phyloP scores from a whole-genome alignment of 2,888 invertebrate genomes.

The Drosophila anceps region DNA sequence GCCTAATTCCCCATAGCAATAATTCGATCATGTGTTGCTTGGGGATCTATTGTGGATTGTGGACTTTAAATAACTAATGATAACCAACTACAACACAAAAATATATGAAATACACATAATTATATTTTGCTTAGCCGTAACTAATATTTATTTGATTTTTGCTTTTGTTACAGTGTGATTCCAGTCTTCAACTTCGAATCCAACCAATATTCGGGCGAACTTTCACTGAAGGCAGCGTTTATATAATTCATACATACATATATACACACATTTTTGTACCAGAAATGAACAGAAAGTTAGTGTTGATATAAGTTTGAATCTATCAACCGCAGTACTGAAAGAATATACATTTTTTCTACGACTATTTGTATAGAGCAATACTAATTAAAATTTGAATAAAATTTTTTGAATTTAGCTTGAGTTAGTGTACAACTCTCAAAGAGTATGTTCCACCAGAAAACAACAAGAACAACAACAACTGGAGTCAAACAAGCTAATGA shows the following conservation, averaged over 20 bases:
- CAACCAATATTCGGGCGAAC: conserved; percentile 66
- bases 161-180: conserved; percentile 66
- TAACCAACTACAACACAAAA: neutral
- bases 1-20: conserved; percentile 55
- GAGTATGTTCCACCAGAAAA: conserved; percentile 51
- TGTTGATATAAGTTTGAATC: conserved; percentile 38
- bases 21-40: conserved; percentile 71
- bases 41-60: conserved; percentile 31
- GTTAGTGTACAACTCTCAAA: conserved; percentile 33
- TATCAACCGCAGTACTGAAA: conserved; percentile 45
- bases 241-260: conserved; percentile 53
- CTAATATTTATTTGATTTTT: conserved; percentile 25
- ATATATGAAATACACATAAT: conserved; percentile 1
- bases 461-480: conserved; percentile 33
- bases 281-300: conserved; percentile 58
- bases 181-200: conserved; percentile 76
- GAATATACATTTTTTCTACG: conserved; percentile 45
- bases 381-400: conserved; percentile 1
- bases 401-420: conserved; percentile 19
- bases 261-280: conserved; percentile 66
- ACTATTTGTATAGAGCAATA: conserved; percentile 36
- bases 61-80: conserved; percentile 18
- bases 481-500: conserved; percentile 41
- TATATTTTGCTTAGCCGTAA: neutral
- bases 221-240: conserved; percentile 64